A percentile compares a stretch with the other conserved stretches of the same genome.
Evolutionary conservation across 2,888 invertebrate species (phyloP).

Genomic region (Mechanitis messenoides): DNA sequence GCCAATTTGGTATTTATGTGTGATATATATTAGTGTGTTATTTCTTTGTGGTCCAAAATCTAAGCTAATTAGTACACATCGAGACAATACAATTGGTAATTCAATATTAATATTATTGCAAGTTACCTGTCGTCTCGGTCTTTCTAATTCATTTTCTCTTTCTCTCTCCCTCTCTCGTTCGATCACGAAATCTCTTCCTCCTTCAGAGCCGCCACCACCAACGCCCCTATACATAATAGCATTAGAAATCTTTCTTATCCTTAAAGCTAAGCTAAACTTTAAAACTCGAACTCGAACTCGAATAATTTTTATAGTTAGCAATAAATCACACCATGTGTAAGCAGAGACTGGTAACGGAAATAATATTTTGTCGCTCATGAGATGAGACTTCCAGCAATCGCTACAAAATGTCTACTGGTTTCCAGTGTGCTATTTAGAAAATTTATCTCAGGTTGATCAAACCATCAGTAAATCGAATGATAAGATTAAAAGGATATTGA

Average conservation of each 20-base stretch:
- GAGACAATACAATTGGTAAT: too few relatives aligned
- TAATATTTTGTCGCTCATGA: conserved; percentile 33
- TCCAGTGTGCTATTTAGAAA: too few relatives aligned
- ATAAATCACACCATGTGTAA: conserved; percentile 42
- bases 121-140: conserved; percentile 61
- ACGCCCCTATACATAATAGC: conserved; percentile 50
- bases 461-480: not conserved
- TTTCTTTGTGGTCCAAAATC: too few relatives aligned
- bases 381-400: conserved; percentile 1
- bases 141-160: conserved; percentile 55
- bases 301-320: not conserved
- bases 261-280: conserved; percentile 7
- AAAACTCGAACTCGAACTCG: conserved; percentile 2
- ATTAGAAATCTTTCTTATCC: conserved; percentile 10
- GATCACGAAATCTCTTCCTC: conserved; percentile 64
- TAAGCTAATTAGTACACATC: too few relatives aligned
- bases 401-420: not conserved
- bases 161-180: conserved; percentile 68
- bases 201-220: conserved; percentile 50
- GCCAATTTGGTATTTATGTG: too few relatives aligned
- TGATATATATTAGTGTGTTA: too few relatives aligned
- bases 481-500: conserved; percentile 15
- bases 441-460: too few relatives aligned
- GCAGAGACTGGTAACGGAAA: conserved; percentile 47
- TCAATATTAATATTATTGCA: not conserved